A percentile compares a stretch with the other conserved stretches of the same genome.
Conservation (phyloP, 2,797 vertebrate genomes). For the Labroides dimidiatus region DNA sequence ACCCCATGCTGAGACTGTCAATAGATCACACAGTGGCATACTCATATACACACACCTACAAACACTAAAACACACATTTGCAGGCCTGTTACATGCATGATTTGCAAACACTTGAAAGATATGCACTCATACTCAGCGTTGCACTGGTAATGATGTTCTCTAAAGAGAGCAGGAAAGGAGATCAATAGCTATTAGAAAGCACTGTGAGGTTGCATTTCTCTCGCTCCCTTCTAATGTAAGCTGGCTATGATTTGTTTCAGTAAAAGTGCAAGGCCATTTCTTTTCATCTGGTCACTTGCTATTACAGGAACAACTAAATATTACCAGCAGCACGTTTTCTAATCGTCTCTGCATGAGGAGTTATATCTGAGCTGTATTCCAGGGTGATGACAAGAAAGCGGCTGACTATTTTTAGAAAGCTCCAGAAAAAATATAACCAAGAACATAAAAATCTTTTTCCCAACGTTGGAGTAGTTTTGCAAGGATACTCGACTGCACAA, state of each 20-base stretch:
- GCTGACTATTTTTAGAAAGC: constrained; percentile 30
- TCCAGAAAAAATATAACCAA: too few species aligned
- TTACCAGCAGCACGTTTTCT: constrained; percentile 67
- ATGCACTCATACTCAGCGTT: constrained; percentile 1
- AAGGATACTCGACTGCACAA: background rate
- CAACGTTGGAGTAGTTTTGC: background rate
- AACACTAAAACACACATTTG: background rate
- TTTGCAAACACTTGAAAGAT: background rate
- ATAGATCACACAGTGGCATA: constrained; percentile 42
- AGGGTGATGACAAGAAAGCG: constrained; percentile 41
- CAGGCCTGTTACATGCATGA: background rate
- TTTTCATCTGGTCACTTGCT: constrained; percentile 59
- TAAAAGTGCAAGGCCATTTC: constrained; percentile 67
- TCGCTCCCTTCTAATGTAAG: constrained; percentile 60
- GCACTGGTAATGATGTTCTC: constrained; percentile 43
- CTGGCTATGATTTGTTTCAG: constrained; percentile 67
- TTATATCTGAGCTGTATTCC: constrained; percentile 46
- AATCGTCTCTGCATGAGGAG: constrained; percentile 28
- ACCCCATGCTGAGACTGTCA: constrained; percentile 50
- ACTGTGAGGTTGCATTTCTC: constrained; percentile 65
- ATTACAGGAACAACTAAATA: constrained; percentile 72
- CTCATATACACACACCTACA: constrained; percentile 7
- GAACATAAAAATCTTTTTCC: background rate
- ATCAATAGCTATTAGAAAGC: constrained; percentile 80
- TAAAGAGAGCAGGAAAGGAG: constrained; percentile 51